These are phyloP conservation scores for Bolborhynchus lineola DNA, from an alignment of 2,113 vertebrate species.

Conservation along the genomic window DNA sequence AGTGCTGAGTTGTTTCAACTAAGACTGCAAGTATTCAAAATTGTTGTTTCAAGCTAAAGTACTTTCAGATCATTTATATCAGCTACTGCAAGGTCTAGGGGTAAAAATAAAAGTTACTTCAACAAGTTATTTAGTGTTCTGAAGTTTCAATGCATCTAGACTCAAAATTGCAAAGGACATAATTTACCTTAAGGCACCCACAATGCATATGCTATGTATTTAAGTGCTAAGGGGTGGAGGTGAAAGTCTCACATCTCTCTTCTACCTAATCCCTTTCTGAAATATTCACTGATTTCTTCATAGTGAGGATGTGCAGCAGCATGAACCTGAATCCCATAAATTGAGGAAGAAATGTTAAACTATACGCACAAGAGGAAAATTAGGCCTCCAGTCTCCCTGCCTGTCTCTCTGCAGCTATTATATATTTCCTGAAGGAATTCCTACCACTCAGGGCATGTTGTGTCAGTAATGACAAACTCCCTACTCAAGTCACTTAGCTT, in stretches of 20 bases:
- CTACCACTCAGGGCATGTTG: not conserved
- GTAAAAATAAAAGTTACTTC: not conserved
- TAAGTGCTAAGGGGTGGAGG: not conserved
- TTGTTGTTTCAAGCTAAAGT: not conserved
- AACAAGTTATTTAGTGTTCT: not conserved
- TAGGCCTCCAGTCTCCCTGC: not conserved
- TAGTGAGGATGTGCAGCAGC: not conserved
- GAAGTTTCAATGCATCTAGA: not conserved
- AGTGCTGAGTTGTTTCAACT: accelerated
- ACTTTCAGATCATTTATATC: not conserved
- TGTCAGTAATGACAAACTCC: not conserved
- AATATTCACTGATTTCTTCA: not conserved
- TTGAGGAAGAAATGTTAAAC: not conserved
- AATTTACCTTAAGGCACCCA: not conserved
- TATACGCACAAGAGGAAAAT: not conserved
- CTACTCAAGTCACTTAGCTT: not conserved
- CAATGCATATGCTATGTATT: not conserved
- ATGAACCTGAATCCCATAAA: not conserved
- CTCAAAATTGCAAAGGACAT: not conserved
- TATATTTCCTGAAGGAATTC: slow-evolving; percentile 15
- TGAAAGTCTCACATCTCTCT: not conserved
- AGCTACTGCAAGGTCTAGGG: not conserved
- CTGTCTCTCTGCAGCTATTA: not conserved
- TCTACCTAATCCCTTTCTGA: not conserved
- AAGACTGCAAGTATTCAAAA: not conserved